Evolutionary conservation across 2,113 vertebrate genomes (phyloP), one percentile per base, ranked within the genome.

Genomic region (Triplophysa tibetana): DNA sequence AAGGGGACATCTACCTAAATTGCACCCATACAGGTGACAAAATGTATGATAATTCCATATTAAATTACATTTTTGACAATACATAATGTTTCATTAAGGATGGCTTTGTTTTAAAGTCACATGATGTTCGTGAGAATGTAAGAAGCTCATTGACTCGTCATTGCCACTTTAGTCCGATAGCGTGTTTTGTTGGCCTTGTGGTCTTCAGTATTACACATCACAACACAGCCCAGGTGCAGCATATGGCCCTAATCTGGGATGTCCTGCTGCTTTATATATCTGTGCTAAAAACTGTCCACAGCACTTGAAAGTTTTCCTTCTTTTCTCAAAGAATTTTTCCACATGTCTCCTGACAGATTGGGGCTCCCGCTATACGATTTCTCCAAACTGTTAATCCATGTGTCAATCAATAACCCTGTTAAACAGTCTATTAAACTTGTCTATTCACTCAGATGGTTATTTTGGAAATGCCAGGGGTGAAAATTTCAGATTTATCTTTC

Each of bases 221-320:
- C 14, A 75, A 24, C 21, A 26, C 70, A 64, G 56, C 33, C 33
- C 58, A 75, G 77, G 70, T 83, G 70, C 63, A 69, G 63, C 77
- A 83, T 61, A 54, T 83, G 81, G 54, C 56, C 19, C 70, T 83
- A 14, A 74, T 83, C 63, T 61, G 19, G 58, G 61, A 50, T 69
- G 70, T 24, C 54, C 77, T 68, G 54, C 65, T 78, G 70, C 64
- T 79, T 72, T 79, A 48, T 69, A 41, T 19, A 68, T 79, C 70
- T 64, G 33, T 43, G 70, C 45, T 83, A 63, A 82, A 69, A 62
- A 65, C 69, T 66, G 68, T 70, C 56, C 14, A 63, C 29, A 79
- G 58, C 13, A 52, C 63, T 75, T 78, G 43, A 79, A 45, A 56
- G 26, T 38, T 60, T 29, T 83, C 78, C 48, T 62, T 62, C 41